These are phyloP conservation scores for Steatornis caripensis DNA, from an alignment of 2,113 vertebrate species.

Conservation along the genomic window DNA sequence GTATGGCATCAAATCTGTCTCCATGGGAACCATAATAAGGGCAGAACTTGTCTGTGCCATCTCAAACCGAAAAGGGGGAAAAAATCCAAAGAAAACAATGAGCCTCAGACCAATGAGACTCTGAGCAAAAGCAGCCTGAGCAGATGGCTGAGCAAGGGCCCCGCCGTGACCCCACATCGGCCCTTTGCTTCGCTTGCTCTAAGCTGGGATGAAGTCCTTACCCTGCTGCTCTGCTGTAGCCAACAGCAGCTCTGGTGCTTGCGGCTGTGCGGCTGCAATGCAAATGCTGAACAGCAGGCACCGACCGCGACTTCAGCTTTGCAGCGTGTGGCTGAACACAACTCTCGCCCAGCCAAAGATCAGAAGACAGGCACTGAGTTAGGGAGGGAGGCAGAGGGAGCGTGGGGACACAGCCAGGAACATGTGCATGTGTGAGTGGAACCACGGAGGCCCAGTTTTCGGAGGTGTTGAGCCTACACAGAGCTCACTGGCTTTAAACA, in stretches of 20 bases:
- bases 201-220: not conserved
- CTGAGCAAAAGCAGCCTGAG: not conserved
- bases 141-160: not conserved
- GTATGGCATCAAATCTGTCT: not conserved
- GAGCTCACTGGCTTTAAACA: not conserved
- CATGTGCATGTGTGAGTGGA: not conserved
- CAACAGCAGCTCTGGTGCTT: not conserved
- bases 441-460: not conserved
- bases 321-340: rapidly evolving
- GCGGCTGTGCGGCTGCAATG: not conserved
- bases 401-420: not conserved
- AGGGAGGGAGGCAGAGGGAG: not conserved
- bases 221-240: not conserved
- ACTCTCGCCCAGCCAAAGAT: not conserved
- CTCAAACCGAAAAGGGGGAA: not conserved
- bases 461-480: not conserved
- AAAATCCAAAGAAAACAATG: not conserved
- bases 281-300: not conserved
- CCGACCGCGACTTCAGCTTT: rapidly evolving
- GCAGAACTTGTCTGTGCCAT: not conserved
- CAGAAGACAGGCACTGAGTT: too few relatives aligned
- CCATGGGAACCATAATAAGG: not conserved
- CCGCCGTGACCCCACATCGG: rapidly evolving
- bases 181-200: not conserved
- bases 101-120: not conserved